Percentiles rank a stretch among this genome's conserved stretches.
These are phyloP conservation scores for Synergus itoensis DNA, from an alignment of 2,888 invertebrate genomes.

Conservation along the genomic window DNA sequence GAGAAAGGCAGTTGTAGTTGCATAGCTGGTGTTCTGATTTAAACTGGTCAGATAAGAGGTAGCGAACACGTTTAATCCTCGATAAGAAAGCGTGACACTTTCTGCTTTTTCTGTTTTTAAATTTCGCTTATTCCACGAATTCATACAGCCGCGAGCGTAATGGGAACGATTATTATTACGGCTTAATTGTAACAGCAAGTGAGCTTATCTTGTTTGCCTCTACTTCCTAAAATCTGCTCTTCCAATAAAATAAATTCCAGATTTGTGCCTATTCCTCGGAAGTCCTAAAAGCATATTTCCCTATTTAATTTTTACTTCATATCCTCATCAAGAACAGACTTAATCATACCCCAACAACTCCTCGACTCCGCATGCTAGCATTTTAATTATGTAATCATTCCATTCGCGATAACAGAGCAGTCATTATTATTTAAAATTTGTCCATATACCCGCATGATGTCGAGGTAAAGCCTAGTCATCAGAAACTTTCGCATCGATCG, in stretches of 20 bases:
- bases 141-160: not conserved
- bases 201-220: too few relatives aligned
- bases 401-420: not conserved
- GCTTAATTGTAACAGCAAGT: constrained; percentile 15
- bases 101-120: constrained; percentile 14
- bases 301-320: not conserved
- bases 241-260: not conserved
- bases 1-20: constrained; percentile 15
- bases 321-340: not conserved
- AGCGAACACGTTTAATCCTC: constrained; percentile 25
- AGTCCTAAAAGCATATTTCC: not conserved
- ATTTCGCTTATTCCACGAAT: constrained; percentile 34
- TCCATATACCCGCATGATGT: not conserved
- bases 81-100: constrained; percentile 43
- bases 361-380: not conserved
- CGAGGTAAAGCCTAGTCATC: constrained; percentile 15
- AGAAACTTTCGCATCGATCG: constrained; percentile 4
- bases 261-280: not conserved
- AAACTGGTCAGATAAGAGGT: constrained; percentile 32
- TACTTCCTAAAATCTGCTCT: too few relatives aligned
- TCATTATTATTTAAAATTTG: not conserved
- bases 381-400: constrained; percentile 14
- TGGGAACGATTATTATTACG: constrained; percentile 14
- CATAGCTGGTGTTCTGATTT: constrained; percentile 3
- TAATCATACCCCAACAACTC: not conserved